Conservation (phyloP, 1,140 invertebrate species). For the Hirudo medicinalis region DNA sequence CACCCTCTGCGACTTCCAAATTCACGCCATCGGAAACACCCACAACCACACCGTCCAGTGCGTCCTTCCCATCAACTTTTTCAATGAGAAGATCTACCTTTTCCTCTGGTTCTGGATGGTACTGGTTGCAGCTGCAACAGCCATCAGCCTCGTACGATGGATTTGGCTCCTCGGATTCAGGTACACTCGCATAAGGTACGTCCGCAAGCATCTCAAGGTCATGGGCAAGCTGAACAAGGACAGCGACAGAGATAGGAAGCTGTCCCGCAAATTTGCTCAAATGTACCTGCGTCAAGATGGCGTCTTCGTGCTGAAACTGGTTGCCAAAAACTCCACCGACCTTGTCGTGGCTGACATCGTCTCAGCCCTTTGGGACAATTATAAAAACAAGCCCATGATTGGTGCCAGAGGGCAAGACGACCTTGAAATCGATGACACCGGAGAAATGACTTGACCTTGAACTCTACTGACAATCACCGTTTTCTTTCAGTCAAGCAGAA, state of each 20-base stretch:
- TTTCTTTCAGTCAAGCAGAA: no score
- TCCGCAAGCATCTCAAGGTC: conserved; percentile 38
- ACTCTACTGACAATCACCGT: not conserved
- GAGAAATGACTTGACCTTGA: conserved; percentile 17
- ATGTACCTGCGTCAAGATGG: conserved; percentile 26
- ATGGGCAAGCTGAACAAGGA: conserved; percentile 23
- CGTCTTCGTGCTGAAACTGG: conserved; percentile 25
- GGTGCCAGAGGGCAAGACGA: conserved; percentile 12
- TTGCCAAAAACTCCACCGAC: conserved; percentile 25
- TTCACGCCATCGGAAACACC: conserved; percentile 42
- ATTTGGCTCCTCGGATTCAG: conserved; percentile 27
- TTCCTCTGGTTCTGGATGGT: conserved; percentile 49
- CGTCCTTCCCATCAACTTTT: conserved; percentile 47
- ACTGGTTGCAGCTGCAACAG: conserved; percentile 42
- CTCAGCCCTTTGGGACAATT: conserved; percentile 32
- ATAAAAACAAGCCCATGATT: conserved; percentile 23
- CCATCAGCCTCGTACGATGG: conserved; percentile 39
- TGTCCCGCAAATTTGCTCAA: conserved; percentile 24
- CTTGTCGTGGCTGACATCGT: conserved; percentile 28
- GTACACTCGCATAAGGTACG: conserved; percentile 35
- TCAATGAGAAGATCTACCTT: conserved; percentile 48
- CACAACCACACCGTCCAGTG: conserved; percentile 47
- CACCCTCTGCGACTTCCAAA: conserved; percentile 47
- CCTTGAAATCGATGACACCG: conserved; percentile 21
- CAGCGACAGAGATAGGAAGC: conserved; percentile 20